Evolutionary conservation across 1,140 invertebrate species (phyloP).

Genomic region (Saccostrea cuccullata): DNA sequence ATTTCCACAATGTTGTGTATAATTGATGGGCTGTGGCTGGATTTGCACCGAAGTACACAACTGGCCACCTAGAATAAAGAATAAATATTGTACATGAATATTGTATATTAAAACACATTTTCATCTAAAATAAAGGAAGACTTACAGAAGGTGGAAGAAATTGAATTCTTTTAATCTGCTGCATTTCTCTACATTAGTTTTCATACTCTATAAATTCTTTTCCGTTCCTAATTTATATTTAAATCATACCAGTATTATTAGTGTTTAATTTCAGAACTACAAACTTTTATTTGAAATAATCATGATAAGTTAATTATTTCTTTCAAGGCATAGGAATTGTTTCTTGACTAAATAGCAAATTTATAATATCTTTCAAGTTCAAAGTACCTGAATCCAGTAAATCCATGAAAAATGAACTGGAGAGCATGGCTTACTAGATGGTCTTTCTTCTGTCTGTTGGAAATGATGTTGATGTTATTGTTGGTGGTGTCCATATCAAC

Average conservation of each 20-base stretch:
- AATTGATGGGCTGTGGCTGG: conserved; percentile 49
- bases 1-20: conserved; percentile 55
- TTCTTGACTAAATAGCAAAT: conserved; percentile 34
- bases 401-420: conserved; percentile 57
- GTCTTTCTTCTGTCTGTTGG: conserved; percentile 45
- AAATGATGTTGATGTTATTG: conserved; percentile 46
- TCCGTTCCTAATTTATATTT: background rate
- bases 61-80: conserved; percentile 52
- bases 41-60: conserved; percentile 53
- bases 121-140: background rate
- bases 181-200: conserved; percentile 17
- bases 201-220: conserved; percentile 22
- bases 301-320: background rate
- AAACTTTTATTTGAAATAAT: background rate
- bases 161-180: background rate
- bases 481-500: conserved; percentile 54
- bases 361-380: background rate
- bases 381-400: conserved; percentile 48
- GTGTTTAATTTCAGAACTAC: background rate
- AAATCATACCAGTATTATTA: too few species aligned
- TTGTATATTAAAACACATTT: conserved; percentile 12
- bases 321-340: conserved; percentile 32
- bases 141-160: background rate
- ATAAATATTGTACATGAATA: conserved; percentile 18
- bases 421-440: conserved; percentile 54